phyloP scores from a whole-genome alignment of 2,113 vertebrate species.

The Saguinus midas region DNA sequence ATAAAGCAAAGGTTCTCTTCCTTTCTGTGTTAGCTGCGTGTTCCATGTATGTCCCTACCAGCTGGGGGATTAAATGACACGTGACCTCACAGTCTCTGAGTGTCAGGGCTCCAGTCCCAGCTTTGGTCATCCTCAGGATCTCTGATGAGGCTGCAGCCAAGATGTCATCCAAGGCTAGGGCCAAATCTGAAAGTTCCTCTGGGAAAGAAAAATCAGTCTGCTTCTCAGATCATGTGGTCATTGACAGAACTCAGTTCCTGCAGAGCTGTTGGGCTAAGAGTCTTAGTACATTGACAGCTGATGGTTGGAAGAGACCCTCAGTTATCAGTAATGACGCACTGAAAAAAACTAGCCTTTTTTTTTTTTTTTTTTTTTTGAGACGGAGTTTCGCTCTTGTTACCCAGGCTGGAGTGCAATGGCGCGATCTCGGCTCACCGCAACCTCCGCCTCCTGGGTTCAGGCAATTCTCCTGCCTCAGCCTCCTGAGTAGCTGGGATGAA shows the following conservation, averaged over 20 bases:
- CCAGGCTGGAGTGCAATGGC: too few relatives aligned
- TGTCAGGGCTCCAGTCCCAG: background rate
- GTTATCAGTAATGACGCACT: background rate
- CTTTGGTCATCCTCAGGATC: background rate
- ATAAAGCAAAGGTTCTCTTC: background rate
- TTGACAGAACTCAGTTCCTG: background rate
- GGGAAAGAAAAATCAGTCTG: background rate
- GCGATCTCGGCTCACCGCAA: too few relatives aligned
- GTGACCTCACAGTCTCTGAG: background rate
- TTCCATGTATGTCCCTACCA: background rate
- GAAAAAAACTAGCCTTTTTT: too few relatives aligned
- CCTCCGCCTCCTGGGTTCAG: too few relatives aligned
- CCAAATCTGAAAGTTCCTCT: background rate
- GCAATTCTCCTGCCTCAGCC: too few relatives aligned
- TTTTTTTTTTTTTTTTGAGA: too few relatives aligned
- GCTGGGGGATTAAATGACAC: background rate
- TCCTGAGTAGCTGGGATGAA: too few relatives aligned
- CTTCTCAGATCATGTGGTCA: background rate
- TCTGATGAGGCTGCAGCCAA: background rate
- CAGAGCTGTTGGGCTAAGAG: background rate
- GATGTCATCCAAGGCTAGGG: background rate
- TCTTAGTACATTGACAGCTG: background rate
- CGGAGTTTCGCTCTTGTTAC: too few relatives aligned
- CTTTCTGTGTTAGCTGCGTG: too few relatives aligned
- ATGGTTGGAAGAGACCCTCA: background rate